Evolutionary conservation across 1,140 invertebrate species (phyloP), one percentile per base, ranked within the genome.

Genomic region (Caenorhabditis inopinata): DNA sequence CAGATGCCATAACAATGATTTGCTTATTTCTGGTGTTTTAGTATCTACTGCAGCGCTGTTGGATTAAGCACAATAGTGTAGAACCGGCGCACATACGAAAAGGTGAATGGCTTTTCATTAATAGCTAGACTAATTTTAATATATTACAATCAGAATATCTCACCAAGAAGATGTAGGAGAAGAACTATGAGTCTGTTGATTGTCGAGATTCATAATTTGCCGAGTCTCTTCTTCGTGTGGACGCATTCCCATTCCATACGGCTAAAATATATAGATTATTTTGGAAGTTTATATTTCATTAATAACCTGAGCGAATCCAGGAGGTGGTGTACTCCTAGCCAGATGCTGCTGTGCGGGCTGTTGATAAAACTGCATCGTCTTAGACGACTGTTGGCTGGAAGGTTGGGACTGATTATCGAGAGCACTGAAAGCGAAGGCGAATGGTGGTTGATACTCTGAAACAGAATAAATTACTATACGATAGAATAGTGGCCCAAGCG

Each of bases 151-250:
- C n/a, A n/a, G n/a, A n/a, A n/a, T 53, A n/a, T n/a, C 58, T 38
- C 27, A 68, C 58, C 58, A 68, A 21, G 58, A 38, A 16, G 58
- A 68, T 29, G 32, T 68, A 0, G 58, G 58, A 3, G 58, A 68
- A 4, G 58, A 68, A 18, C n/a, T 68, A 12, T 68, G 58, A 2
- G 58, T 68, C 58, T 68, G 58, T 38, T 68, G 58, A 68, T 32
- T 68, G 9, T 68, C 58, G 29, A 68, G 38, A 68, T 68, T 68
- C 58, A 68, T 68, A 29, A 68, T 68, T 12, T 68, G 58, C 1
- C 58, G 32, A 68, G 58, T 68, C 38, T 68, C 58, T 68, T 68
- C 58, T 38, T 68, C 58, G 58, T 68, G 58, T 38, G 58, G 58
- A 21, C 58, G 58, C 58, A 68, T 68, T 9, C 32, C 32, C 58